Base-by-base conservation (phyloP, 2,888 invertebrate genomes). In the Dolichopus griseipennis region DNA sequence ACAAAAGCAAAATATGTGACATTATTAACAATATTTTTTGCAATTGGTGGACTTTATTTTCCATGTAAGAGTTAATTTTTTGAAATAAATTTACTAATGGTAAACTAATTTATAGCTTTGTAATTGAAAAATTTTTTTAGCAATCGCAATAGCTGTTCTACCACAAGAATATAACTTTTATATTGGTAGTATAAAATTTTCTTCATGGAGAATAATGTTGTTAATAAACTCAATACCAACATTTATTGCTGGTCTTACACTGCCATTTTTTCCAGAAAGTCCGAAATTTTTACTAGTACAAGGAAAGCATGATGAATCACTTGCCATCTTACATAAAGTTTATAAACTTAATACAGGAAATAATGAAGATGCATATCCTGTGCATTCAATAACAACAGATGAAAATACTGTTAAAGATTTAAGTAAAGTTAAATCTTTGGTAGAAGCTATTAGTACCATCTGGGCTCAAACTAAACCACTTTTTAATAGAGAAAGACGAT, bases 301-400 rank as follows among this genome's bases (percentile, higher is more conserved):
- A 22, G 71, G 70, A 15, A 61, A 61, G 22, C 68, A 70, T 33
- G 68, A 70, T 1, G 69, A 65, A 22, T 65, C 72, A 27, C 34
- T 73, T 21, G 12, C 68, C 41, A 74, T 75, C 3, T 73, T 80
- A 72, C 82, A 81, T 70, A 83, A 76, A 72, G 89, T 93, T 33
- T 92, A 88, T 76, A 76, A 81, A 0, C 75, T 85, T 67, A 92
- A 92, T 75, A 88, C 85, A 1, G 87, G 90, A 7, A 83, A 84
- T 68, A 80, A 86, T 0, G 81, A 81, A 65, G 84, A 86, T 1
- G 83, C 83, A 0, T 92, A 85, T 81, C 89, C 91, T 65, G 91
- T 92, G 80, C 83, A 68, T 12, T 15, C 27, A 5, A 20, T 67
- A 27, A 20, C 20, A 43, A 20, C 5, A 33, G 18, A 64, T 7